Evolutionary conservation across 2,797 vertebrate genomes (phyloP), one percentile per base, ranked within the genome.

Genomic region (Sebastes umbrosus): DNA sequence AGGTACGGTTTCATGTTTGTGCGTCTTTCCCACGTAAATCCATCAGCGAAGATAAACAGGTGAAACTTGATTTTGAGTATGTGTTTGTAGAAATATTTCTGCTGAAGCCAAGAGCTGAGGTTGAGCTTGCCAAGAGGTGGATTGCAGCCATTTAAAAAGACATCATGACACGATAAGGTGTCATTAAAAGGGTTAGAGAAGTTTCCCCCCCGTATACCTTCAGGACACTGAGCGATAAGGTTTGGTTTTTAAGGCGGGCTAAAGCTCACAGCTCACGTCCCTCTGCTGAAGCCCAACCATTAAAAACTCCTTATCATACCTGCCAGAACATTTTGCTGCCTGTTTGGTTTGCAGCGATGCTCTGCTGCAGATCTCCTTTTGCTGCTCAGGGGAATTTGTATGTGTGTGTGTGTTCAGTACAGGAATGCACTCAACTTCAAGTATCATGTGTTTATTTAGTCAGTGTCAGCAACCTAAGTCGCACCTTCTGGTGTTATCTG

Each of bases 261-360:
- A 25, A 50, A 80, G 31, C 60, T 77, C 71, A 57, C 68, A 64
- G 65, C 72, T 75, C 60, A 52, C 25, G 31, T 62, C 20, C 67
- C 59, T 62, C 34, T 25, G 16, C 65, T 69, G 24, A 50, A 79
- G 43, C 55, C 20, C 62, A 39, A 1, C 32, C 55, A 70, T 63
- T 62, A 60, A 79, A 86, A 70, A 81, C 52, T 39, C 24, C 72
- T 88, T 89, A 90, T 91, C 88, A n/a, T 1, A 8, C 32, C 75
- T 64, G 70, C 68, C 79, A 74, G 73, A 68, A 62, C 64, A 27
- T 69, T 58, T 64, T 46, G n/a, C 39, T 55, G 50, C 46, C 8
- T 52, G 8, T 46, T 18, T 46, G 43, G 43, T 46, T 46, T 65
- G 66, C 10, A 8, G 64, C 3, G 2, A 34, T 3, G 69, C 64